Evolutionary conservation across 2,797 vertebrate species (phyloP), one percentile per base, ranked within the genome.

Genomic region (Alouatta caraya): DNA sequence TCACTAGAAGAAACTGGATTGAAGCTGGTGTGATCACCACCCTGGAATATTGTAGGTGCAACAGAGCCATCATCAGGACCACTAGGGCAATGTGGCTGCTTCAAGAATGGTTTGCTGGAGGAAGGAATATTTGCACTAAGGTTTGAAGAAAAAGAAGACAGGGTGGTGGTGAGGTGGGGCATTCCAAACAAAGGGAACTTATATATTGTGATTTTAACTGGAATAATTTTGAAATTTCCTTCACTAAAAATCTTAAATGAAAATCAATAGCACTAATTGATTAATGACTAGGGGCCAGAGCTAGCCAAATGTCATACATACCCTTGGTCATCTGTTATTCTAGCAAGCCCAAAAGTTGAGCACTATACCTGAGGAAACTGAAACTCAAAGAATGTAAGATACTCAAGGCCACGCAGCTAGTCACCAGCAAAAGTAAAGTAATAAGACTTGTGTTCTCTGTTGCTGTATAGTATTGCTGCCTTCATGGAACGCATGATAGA

Each of bases 161-260:
- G 12, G 21, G 26, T 46, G 44, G 42, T 44, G 19, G 4, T 42
- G 9, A 7, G 2, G 5, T 48, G 72, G 44, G 19, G 48, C 12
- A 9, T 83, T 57, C 30, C 42, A 82, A 73, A 84, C 5, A 76
- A 88, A 39, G 13, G 37, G 15, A 22, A 50, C 8, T 90, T 44
- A 42, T 0, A 22, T 46, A 14, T n/a, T 67, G 0, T 52, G 81
- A 70, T 64, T 64, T 94, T 85, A 75, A 81, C 6, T 78, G 22
- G 5, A 96, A 70, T 50, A 33, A 81, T 28, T 82, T 90, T 90
- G 42, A 15, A 88, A 75, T 92, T 28, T 33, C 3, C 7, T 83
- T 80, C 78, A 81, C n/a, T 87, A 8, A 21, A 73, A 67, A 80
- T 83, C 76, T 57, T 92, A 24, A 87, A 70, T 95, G 84, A 73